phyloP scores from a whole-genome alignment of 2,888 invertebrate genomes.

The Heliconius aoede region DNA sequence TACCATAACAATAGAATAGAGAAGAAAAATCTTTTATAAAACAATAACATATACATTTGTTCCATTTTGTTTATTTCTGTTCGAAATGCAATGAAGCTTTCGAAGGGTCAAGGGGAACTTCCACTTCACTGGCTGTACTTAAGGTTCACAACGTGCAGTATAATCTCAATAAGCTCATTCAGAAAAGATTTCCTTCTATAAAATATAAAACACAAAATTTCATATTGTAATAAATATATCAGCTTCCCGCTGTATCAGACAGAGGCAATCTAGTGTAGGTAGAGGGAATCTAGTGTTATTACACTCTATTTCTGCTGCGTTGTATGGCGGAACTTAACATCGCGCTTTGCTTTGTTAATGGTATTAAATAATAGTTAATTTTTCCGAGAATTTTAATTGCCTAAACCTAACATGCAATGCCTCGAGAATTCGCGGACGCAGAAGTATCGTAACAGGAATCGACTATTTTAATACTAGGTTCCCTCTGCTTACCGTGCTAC shows the following conservation, averaged over 20 bases:
- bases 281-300: background rate
- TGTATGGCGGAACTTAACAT: background rate
- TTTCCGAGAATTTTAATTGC: too few species aligned
- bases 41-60: background rate
- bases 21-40: background rate
- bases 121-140: background rate
- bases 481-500: too few species aligned
- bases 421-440: background rate
- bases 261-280: too few species aligned
- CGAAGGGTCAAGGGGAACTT: background rate
- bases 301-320: background rate
- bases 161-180: slow-evolving; percentile 5
- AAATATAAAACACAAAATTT: background rate
- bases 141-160: background rate
- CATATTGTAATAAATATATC: background rate
- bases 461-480: too few species aligned
- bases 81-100: background rate
- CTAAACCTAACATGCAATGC: too few species aligned
- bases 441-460: too few species aligned
- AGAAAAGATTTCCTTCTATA: background rate
- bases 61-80: background rate
- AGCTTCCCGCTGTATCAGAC: too few species aligned
- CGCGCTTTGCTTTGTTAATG: background rate
- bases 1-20: too few species aligned
- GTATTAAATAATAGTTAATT: background rate